A percentile compares a stretch with the other conserved stretches of the same genome.
These are phyloP conservation scores for Plumapathes pennacea DNA, from an alignment of 92 coral and sea anemone genomes.

Conservation along the genomic window DNA sequence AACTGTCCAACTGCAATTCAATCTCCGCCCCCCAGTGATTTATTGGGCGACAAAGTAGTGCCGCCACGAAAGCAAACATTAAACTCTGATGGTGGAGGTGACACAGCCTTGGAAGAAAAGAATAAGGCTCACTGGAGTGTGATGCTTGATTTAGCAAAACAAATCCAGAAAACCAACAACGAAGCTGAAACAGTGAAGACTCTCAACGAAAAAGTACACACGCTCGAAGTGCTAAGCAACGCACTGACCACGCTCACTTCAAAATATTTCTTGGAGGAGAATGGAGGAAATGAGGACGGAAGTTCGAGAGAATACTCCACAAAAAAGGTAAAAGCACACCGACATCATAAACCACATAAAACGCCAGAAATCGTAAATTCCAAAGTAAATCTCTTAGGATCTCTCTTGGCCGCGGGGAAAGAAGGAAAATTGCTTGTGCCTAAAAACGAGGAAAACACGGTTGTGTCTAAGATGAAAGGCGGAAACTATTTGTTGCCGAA, in stretches of 20 bases:
- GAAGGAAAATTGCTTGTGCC: neutral
- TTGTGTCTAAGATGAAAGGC: slow-evolving; percentile 1
- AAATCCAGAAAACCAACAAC: neutral
- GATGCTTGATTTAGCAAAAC: too few relatives aligned
- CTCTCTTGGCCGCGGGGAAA: slow-evolving; percentile 1
- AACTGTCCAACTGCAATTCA: too few relatives aligned
- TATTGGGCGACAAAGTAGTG: too few relatives aligned
- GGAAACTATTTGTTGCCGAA: slow-evolving; percentile 2
- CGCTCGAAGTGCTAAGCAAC: slow-evolving; percentile 71
- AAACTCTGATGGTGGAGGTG: too few relatives aligned
- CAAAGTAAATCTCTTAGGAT: slow-evolving; percentile 15
- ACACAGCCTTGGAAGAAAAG: too few relatives aligned
- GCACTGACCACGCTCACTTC: slow-evolving; percentile 67
- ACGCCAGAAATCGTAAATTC: neutral
- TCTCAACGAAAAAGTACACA: slow-evolving; percentile 58
- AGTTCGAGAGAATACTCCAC: slow-evolving; percentile 8
- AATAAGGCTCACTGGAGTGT: too few relatives aligned
- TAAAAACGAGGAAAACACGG: neutral
- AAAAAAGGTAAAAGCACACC: neutral
- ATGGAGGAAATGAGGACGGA: neutral
- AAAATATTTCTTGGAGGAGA: slow-evolving; percentile 8
- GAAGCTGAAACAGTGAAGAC: neutral
- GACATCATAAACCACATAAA: slow-evolving; percentile 2
- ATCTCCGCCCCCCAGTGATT: too few relatives aligned
- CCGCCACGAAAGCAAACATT: too few relatives aligned